These are phyloP conservation scores for Tachyglossus aculeatus DNA, from an alignment of 2,797 vertebrate species.

Conservation along the genomic window DNA sequence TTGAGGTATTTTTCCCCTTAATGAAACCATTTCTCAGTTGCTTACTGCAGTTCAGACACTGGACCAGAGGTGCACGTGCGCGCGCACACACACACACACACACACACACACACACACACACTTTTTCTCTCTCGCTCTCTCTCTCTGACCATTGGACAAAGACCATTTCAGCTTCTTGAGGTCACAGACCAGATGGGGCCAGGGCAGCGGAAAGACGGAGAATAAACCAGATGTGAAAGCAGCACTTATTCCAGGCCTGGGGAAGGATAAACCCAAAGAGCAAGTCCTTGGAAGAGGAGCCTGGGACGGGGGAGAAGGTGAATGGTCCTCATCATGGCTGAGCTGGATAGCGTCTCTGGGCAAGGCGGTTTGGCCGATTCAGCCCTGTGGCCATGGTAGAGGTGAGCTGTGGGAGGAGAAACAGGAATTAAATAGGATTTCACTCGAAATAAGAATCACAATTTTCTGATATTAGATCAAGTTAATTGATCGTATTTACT, in stretches of 20 bases:
- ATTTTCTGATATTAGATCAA: no score
- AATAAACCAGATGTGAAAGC: neutral
- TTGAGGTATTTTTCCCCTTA: neutral
- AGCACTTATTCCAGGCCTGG: neutral
- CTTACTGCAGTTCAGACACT: neutral
- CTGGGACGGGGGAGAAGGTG: no score
- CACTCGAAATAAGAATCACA: neutral
- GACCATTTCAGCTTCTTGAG: neutral
- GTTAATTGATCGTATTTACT: no score
- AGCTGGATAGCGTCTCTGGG: conserved; percentile 66
- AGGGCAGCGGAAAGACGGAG: neutral
- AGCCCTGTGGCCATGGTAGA: neutral
- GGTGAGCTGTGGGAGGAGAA: conserved; percentile 54
- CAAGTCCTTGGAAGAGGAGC: neutral
- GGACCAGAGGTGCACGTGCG: neutral
- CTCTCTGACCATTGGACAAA: neutral
- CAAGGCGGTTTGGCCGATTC: conserved; percentile 51
- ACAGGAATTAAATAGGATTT: rapidly evolving
- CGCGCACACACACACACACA: no score
- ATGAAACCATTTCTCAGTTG: neutral
- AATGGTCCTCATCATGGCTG: conserved; percentile 18
- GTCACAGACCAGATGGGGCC: neutral
- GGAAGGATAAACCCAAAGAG: neutral
- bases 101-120: no score
- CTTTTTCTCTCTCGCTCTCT: no score